Conservation (phyloP, 2,113 vertebrate genomes). For the Prionailurus viverrinus region DNA sequence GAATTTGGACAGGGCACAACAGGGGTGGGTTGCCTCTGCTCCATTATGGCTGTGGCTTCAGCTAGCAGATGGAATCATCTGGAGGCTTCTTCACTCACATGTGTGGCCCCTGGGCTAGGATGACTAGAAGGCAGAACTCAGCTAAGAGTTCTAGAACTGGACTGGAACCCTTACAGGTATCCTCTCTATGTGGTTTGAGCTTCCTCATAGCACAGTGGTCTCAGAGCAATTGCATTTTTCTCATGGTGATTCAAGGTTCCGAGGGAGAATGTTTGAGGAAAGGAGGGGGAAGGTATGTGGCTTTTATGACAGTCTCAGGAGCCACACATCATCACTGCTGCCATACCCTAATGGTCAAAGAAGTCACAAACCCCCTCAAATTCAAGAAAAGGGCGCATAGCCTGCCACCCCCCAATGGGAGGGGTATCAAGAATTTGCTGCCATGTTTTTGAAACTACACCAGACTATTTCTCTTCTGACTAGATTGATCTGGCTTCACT, state of each 20-base stretch:
- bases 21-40: neutral
- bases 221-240: neutral
- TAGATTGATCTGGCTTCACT: neutral
- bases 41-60: neutral
- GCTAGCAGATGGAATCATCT: neutral
- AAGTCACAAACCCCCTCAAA: neutral
- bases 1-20: neutral
- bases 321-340: neutral
- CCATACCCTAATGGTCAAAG: neutral
- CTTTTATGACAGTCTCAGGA: conserved; percentile 42
- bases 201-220: neutral
- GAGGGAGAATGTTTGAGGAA: neutral
- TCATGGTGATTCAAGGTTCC: neutral
- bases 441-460: neutral
- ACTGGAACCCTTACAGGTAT: accelerated
- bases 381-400: neutral
- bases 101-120: neutral
- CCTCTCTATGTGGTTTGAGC: neutral
- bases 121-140: conserved; percentile 33
- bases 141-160: neutral
- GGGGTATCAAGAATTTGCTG: neutral
- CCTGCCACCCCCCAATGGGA: neutral
- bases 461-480: neutral
- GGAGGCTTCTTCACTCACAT: neutral
- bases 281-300: neutral